A percentile compares a stretch with the other conserved stretches of the same genome.
Evolutionary conservation across 2,888 invertebrate genomes (phyloP).

Genomic region (Chrysolina haemoptera): DNA sequence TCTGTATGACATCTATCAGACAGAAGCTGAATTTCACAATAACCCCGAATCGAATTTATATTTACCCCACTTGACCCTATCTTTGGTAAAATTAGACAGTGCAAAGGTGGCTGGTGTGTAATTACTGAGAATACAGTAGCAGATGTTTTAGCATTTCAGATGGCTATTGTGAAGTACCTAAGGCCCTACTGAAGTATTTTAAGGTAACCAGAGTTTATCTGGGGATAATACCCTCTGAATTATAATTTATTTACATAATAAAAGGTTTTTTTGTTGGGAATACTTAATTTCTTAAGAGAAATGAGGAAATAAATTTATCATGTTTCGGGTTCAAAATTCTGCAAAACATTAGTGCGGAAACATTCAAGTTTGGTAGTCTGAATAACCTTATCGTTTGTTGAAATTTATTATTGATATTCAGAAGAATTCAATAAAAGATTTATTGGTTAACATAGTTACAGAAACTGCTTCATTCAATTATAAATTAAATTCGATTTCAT

Average conservation of each 20-base stretch:
- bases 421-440: too few species aligned
- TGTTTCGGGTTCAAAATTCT: too few species aligned
- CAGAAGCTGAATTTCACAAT: slow-evolving; percentile 4
- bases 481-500: too few species aligned
- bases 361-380: too few species aligned
- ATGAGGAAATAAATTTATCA: too few species aligned
- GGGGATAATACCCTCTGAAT: background rate
- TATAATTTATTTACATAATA: background rate
- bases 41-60: slow-evolving; percentile 22
- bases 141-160: slow-evolving; percentile 23
- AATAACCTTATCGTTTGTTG: too few species aligned
- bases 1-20: slow-evolving; percentile 14
- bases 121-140: slow-evolving; percentile 19
- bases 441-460: too few species aligned
- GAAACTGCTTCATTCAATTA: too few species aligned
- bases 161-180: slow-evolving; percentile 20
- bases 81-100: slow-evolving; percentile 20
- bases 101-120: slow-evolving; percentile 21
- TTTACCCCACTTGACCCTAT: slow-evolving; percentile 21
- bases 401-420: too few species aligned
- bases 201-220: slow-evolving; percentile 2
- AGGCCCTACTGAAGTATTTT: slow-evolving; percentile 5
- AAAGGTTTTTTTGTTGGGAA: background rate
- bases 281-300: background rate
- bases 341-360: too few species aligned